Percentiles rank a stretch among this genome's conserved stretches.
Evolutionary conservation across 2,888 invertebrate species (phyloP).

Genomic region (Epirrita christyi): DNA sequence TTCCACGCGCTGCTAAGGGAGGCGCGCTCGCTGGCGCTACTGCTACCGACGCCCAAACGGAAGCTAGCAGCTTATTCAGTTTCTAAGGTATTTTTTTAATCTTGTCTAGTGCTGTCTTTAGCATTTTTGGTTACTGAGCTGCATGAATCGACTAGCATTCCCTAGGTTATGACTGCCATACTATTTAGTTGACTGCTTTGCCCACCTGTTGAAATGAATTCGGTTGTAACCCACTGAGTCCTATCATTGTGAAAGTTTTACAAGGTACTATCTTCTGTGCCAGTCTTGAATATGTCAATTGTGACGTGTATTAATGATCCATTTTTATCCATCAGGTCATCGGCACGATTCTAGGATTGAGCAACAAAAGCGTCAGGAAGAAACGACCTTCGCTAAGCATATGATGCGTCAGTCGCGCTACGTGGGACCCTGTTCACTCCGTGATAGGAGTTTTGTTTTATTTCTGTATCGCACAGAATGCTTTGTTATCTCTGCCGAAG

Average conservation of each 20-base stretch:
- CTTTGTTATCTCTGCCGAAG: constrained; percentile 60
- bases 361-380: constrained; percentile 90
- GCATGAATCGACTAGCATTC: too few relatives aligned
- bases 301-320: constrained; percentile 19
- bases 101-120: not conserved
- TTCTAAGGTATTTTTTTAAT: constrained; percentile 84
- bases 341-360: constrained; percentile 91
- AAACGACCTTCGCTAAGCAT: constrained; percentile 92
- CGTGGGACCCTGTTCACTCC: constrained; percentile 68
- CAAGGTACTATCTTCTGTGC: not conserved
- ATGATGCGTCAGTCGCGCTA: constrained; percentile 71
- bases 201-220: too few relatives aligned
- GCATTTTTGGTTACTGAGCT: too few relatives aligned
- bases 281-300: not conserved
- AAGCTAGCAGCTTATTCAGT: constrained; percentile 91
- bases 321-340: constrained; percentile 75
- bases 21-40: constrained; percentile 90
- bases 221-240: too few relatives aligned
- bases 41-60: constrained; percentile 88
- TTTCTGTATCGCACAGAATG: constrained; percentile 64
- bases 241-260: not conserved
- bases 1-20: constrained; percentile 91
- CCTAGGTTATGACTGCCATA: too few relatives aligned
- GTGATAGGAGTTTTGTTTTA: constrained; percentile 73
- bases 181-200: too few relatives aligned